Percentiles rank a stretch among this genome's conserved stretches.
Conservation (phyloP, 2,113 vertebrate species). For the Trinectes maculatus region DNA sequence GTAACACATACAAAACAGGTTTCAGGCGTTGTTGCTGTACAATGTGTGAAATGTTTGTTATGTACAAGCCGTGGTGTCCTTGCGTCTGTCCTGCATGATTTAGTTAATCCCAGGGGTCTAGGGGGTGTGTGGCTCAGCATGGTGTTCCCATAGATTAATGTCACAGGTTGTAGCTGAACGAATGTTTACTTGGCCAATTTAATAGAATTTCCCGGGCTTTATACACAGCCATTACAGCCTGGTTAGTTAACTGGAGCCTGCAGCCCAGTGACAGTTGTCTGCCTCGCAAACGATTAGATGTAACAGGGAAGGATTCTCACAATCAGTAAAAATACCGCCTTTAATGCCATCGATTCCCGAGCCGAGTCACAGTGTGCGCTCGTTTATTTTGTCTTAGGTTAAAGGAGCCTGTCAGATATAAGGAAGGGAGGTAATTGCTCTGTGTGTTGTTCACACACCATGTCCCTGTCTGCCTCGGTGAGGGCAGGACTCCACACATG, state of each 20-base stretch:
- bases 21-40: not conserved
- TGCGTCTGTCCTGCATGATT: constrained; percentile 34
- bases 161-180: constrained; percentile 59
- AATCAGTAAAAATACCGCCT: constrained; percentile 44
- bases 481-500: not conserved
- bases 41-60: constrained; percentile 11
- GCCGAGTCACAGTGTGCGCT: not conserved
- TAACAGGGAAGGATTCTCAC: constrained; percentile 34
- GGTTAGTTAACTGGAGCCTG: constrained; percentile 62
- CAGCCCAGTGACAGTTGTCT: constrained; percentile 30
- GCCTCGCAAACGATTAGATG: constrained; percentile 23
- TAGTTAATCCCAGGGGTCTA: constrained; percentile 41
- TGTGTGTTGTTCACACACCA: constrained; percentile 7
- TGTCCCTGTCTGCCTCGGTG: constrained; percentile 1
- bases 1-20: not conserved
- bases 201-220: constrained; percentile 65
- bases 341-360: constrained; percentile 38
- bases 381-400: constrained; percentile 41
- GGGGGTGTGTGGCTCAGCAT: constrained; percentile 18
- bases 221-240: constrained; percentile 56
- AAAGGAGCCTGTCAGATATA: constrained; percentile 40
- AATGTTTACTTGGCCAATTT: constrained; percentile 65
- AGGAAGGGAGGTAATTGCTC: constrained; percentile 48
- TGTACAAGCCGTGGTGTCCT: not conserved
- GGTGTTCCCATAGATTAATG: constrained; percentile 50